Conservation (phyloP, 2,113 vertebrate species). For the Vulpes vulpes region DNA sequence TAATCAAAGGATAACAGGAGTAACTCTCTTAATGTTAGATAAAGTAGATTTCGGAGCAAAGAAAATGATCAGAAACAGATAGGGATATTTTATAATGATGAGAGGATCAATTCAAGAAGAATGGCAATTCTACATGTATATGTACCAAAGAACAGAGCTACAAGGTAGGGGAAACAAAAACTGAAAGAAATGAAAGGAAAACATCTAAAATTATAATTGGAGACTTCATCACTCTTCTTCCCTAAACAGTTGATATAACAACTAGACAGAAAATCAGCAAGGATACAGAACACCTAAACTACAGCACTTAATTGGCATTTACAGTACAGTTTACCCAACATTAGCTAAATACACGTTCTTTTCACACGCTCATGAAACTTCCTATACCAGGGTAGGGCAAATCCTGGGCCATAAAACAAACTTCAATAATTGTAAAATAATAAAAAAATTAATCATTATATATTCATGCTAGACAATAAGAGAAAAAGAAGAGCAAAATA, state of each 20-base stretch:
- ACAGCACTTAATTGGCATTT: background rate
- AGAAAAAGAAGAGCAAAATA: background rate
- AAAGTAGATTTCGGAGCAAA: background rate
- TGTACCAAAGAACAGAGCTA: background rate
- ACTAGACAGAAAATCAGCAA: background rate
- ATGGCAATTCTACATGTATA: background rate
- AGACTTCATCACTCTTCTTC: background rate
- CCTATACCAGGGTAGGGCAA: background rate
- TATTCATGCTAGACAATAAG: background rate
- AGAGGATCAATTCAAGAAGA: background rate
- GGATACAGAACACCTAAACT: background rate
- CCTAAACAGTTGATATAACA: background rate
- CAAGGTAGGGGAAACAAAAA: background rate
- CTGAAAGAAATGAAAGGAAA: background rate
- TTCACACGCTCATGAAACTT: background rate
- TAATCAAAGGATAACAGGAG: background rate
- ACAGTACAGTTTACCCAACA: background rate
- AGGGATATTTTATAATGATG: background rate
- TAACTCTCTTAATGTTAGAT: background rate
- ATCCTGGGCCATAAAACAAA: background rate
- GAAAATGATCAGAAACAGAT: background rate
- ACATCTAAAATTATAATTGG: background rate
- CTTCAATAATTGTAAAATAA: background rate
- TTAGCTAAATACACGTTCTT: background rate
- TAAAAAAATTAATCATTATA: background rate